These are phyloP conservation scores for Drosophila kepulauana DNA, from an alignment of 1,140 invertebrate species.

Conservation along the genomic window DNA sequence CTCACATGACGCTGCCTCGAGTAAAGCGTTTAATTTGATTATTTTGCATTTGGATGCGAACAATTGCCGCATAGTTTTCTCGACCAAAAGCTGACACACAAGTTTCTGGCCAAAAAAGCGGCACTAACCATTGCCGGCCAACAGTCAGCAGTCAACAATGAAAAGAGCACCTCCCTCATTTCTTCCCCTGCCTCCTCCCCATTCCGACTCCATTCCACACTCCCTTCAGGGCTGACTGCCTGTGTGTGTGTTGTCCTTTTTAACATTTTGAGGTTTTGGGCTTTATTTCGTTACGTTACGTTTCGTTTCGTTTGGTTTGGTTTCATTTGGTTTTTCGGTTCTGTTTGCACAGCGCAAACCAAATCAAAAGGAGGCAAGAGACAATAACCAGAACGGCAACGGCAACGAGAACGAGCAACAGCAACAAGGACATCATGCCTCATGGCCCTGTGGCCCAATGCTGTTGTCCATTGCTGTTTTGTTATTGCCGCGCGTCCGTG, in stretches of 20 bases:
- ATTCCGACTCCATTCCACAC: not conserved
- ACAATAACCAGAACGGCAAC: conserved; percentile 37
- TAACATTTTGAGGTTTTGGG: conserved; percentile 80
- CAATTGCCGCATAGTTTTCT: conserved; percentile 69
- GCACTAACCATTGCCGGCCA: conserved; percentile 25
- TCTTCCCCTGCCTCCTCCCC: too few species aligned
- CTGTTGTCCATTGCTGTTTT: conserved; percentile 47
- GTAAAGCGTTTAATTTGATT: conserved; percentile 75
- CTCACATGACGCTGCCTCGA: not conserved
- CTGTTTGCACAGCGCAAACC: conserved; percentile 75
- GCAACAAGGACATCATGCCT: conserved; percentile 64
- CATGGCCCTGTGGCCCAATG: conserved; percentile 58
- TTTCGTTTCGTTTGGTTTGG: conserved; percentile 71
- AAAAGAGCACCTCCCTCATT: not conserved
- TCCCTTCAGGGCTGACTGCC: conserved; percentile 8
- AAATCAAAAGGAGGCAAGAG: conserved; percentile 58
- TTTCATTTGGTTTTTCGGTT: conserved; percentile 21
- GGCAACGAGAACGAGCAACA: conserved; percentile 26
- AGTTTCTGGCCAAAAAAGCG: conserved; percentile 46
- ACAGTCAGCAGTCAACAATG: conserved; percentile 5
- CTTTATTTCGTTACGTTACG: conserved; percentile 80
- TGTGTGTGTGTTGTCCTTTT: conserved; percentile 64
- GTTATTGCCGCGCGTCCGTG: conserved; percentile 10
- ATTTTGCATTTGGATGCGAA: conserved; percentile 59
- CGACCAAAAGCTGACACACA: conserved; percentile 66